Percentiles rank a stretch among this genome's conserved stretches.
Conservation (phyloP, 2,888 invertebrate species). For the Drosophila anceps region DNA sequence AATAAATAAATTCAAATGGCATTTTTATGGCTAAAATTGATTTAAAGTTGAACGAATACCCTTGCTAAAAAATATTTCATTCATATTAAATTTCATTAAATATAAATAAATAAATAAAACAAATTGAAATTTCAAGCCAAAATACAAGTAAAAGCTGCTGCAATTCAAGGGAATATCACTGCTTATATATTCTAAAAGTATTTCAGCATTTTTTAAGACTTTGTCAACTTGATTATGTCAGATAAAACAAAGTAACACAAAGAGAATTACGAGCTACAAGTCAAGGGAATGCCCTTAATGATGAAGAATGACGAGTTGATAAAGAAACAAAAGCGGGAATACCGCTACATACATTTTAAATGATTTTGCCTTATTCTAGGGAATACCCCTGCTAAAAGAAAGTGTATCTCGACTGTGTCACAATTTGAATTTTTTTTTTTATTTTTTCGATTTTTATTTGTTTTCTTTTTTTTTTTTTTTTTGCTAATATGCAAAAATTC, state of each 20-base stretch:
- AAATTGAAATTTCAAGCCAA: not conserved
- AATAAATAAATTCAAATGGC: too few relatives aligned
- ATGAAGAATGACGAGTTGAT: not conserved
- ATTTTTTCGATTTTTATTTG: conserved; percentile 33
- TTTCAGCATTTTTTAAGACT: too few relatives aligned
- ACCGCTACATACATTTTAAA: not conserved
- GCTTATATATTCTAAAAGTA: too few relatives aligned
- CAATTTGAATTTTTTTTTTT: conserved; percentile 1
- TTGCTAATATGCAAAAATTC: conserved; percentile 72
- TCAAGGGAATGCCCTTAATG: not conserved
- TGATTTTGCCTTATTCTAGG: not conserved
- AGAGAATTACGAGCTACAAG: not conserved
- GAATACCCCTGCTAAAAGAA: not conserved
- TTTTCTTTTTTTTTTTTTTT: conserved; percentile 48
- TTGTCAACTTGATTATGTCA: not conserved
- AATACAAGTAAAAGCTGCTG: not conserved
- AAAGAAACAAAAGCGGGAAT: not conserved
- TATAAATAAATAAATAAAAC: not conserved
- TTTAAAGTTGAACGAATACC: not conserved
- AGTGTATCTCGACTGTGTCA: conserved; percentile 17
- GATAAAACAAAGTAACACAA: not conserved
- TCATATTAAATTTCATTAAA: too few relatives aligned
- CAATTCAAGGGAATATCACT: too few relatives aligned
- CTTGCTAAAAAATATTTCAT: too few relatives aligned
- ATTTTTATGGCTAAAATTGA: not conserved